Conservation (phyloP, 2,797 vertebrate genomes). For the Danio choprae region DNA sequence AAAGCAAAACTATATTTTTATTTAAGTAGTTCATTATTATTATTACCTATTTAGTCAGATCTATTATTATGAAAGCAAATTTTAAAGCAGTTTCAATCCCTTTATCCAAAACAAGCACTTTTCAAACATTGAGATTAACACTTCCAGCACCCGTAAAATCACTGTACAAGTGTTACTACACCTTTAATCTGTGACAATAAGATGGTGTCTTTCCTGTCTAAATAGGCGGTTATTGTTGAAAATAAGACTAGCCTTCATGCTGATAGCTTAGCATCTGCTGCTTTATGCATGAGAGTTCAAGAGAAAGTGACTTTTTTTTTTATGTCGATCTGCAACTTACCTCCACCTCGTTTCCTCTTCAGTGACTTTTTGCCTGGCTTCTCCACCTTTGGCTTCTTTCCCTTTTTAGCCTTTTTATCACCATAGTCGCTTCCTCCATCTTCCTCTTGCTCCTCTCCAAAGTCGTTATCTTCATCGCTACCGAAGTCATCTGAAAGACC, state of each 20-base stretch:
- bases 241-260: not conserved
- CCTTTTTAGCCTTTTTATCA: conserved; percentile 88
- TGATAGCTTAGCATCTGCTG: not conserved
- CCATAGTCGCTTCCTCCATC: conserved; percentile 89
- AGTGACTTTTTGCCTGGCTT: conserved; percentile 82
- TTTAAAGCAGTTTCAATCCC: no score
- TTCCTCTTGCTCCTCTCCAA: conserved; percentile 84
- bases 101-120: no score
- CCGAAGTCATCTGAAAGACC: conserved; percentile 83
- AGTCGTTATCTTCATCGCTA: conserved; percentile 86
- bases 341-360: conserved; percentile 87
- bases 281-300: conserved; percentile 8
- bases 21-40: no score
- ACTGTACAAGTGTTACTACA: no score
- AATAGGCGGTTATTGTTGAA: not conserved
- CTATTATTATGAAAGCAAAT: no score
- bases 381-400: conserved; percentile 85
- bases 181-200: no score
- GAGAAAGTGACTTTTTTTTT: not conserved
- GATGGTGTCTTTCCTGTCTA: not conserved
- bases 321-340: conserved; percentile 63
- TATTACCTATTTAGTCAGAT: no score
- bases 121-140: no score
- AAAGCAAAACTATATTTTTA: no score
- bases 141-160: no score